phyloP scores from a whole-genome alignment of 2,113 vertebrate species.

The Zosterops lateralis region DNA sequence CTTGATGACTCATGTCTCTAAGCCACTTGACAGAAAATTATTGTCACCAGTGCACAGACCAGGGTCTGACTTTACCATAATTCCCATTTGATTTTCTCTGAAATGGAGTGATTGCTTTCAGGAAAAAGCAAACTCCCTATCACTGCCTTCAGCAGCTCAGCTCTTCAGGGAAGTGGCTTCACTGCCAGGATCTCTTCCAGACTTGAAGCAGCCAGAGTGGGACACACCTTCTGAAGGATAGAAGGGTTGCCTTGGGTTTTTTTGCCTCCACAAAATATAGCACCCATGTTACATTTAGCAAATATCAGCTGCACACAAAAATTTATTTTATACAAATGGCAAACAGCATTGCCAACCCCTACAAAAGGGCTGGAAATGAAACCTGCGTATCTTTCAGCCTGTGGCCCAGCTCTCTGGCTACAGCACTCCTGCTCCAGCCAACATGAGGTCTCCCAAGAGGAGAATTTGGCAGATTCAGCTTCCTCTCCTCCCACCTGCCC shows the following conservation, averaged over 20 bases:
- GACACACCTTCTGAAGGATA: not conserved
- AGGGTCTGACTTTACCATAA: not conserved
- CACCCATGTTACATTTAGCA: not conserved
- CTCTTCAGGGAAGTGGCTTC: not conserved
- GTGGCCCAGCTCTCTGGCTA: not conserved
- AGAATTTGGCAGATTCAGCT: not conserved
- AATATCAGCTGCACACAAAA: not conserved
- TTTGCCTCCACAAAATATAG: not conserved
- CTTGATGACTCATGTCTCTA: not conserved
- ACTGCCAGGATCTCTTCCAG: not conserved
- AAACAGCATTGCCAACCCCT: not conserved
- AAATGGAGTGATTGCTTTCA: not conserved
- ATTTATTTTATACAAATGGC: not conserved
- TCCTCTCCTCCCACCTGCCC: not conserved
- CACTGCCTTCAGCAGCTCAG: not conserved
- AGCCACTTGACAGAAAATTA: not conserved
- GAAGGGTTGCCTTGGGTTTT: not conserved
- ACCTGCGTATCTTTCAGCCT: not conserved
- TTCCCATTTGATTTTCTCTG: not conserved
- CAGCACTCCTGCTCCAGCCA: not conserved
- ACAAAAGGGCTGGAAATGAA: not conserved
- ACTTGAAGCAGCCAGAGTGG: not conserved
- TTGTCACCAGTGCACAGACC: not conserved
- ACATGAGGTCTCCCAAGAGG: fast-evolving
- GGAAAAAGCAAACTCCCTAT: not conserved